Evolutionary conservation across 2,113 vertebrate genomes (phyloP), one percentile per base, ranked within the genome.

Genomic region (Barnardius zonarius): DNA sequence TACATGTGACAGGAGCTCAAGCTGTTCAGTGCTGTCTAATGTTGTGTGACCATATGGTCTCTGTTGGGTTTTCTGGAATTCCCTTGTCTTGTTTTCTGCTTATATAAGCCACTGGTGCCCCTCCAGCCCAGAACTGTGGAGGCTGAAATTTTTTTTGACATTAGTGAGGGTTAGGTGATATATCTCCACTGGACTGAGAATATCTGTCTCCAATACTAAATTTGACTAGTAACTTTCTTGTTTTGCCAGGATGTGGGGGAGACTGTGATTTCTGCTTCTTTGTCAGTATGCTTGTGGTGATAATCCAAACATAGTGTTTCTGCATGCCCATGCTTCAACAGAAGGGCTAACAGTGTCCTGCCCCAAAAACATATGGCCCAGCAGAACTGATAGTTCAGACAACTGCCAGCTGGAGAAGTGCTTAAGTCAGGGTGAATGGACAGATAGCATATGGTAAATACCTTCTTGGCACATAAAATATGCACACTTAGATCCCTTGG

Each of bases 381-480:
- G 70, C 78, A 95, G 74, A 87, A 41, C 3, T 73, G 63, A 25
- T 82, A 76, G 48, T 57, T 90, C 5, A 14, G 67, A 23, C 76
- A 83, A 62, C 70, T 52, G 62, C 82, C 64, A 91, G 44, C 59
- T 92, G 81, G 91, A 83, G 83, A 86, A 68, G 31, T 81, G 61
- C 77, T 87, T 49, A 31, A 93, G 87, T 83, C 49, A 17, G 91
- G 91, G 75, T 66, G 87, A 77, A 87, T 10, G 87, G 87, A 41
- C 41, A 76, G 75, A 15, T n/a, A 93, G 78, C 87, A 83, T 77
- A 80, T 1, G 11, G 91, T 76, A 96, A 85, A 73, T 63, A 68
- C 92, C 91, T 87, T 92, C 63, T 61, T 91, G 87, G 75, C 75
- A 27, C 63, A 27, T 77, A 82, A 91, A 92, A 80, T 93, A 79